Base-by-base conservation (phyloP, 2,113 vertebrate genomes). In the Jacana jacana region DNA sequence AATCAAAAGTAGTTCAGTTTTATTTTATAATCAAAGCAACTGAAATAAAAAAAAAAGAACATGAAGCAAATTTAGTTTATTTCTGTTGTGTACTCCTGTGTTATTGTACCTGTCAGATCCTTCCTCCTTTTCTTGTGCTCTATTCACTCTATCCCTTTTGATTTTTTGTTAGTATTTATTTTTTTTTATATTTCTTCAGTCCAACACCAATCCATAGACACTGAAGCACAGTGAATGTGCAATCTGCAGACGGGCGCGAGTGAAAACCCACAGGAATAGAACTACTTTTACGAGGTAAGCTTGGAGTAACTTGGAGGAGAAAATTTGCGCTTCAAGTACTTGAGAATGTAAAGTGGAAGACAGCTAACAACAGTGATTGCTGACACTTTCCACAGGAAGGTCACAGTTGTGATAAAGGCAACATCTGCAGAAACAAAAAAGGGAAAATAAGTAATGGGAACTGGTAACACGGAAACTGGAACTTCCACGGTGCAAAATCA, bases 291-390 rank as follows among this genome's bases (percentile, higher is more conserved):
- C 17, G 99, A 99, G 91, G 98, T 98, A 87, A 99, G 99, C 95
- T 99, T 99, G 97, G 99, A 99, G 98, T 99, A 99, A 98, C 99
- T 99, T 9, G 99, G 99, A 1, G 99, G 99, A 9, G 99, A 99
- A 87, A 99, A 99, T 97, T 99, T 99, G 88, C 99, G 98, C 97
- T 99, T 99, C 98, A 99, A 98, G 98, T 99, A 99, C 97, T 99
- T 99, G 97, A 99, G 98, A 85, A 99, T 98, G 98, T 99, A 99
- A 92, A 99, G 99, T n/a, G 99, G 99, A 97, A 99, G 99, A 98
- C 99, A 99, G 99, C 99, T 99, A 97, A 99, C 98, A 94, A 99
- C 95, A 18, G 99, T 99, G 98, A 99, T 99, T 70, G 98, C 98
- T 7, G 98, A 99, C 97, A 99, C 99, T 98, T 99, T 99, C 99